Conservation (phyloP, 2,888 invertebrate genomes). For the Hoplodrina blanda region DNA sequence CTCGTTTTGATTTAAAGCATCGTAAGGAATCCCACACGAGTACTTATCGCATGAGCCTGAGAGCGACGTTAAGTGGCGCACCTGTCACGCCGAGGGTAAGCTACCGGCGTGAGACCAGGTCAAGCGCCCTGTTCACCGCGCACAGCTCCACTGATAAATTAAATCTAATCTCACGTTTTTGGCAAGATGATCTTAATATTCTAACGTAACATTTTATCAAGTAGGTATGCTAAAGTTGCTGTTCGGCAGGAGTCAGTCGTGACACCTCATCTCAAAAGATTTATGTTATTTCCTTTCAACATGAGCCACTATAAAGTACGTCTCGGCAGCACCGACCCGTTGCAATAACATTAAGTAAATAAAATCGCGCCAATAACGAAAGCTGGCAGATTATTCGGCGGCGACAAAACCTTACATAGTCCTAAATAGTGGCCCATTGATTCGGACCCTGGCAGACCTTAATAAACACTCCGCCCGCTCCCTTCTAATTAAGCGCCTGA, state of each 20-base stretch:
- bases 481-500: slow-evolving; percentile 79
- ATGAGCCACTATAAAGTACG: slow-evolving; percentile 4
- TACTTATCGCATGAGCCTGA: slow-evolving; percentile 44
- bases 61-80: slow-evolving; percentile 46
- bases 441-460: slow-evolving; percentile 68
- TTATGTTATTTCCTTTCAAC: neutral
- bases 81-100: slow-evolving; percentile 40
- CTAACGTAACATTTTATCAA: neutral
- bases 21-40: slow-evolving; percentile 42
- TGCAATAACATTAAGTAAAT: slow-evolving; percentile 36
- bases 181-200: neutral
- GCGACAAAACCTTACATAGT: slow-evolving; percentile 65
- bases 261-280: neutral
- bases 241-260: neutral
- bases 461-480: slow-evolving; percentile 72
- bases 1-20: slow-evolving; percentile 21
- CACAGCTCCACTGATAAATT: slow-evolving; percentile 17
- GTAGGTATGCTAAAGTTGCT: neutral
- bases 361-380: slow-evolving; percentile 51
- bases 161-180: slow-evolving; percentile 13
- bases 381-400: slow-evolving; percentile 62
- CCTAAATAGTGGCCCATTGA: slow-evolving; percentile 73
- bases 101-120: slow-evolving; percentile 36
- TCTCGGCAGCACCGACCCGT: slow-evolving; percentile 3
- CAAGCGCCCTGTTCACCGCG: slow-evolving; percentile 40